These are phyloP conservation scores for Oxyscelio sp. DNA, from an alignment of 2,888 invertebrate genomes.

Conservation along the genomic window DNA sequence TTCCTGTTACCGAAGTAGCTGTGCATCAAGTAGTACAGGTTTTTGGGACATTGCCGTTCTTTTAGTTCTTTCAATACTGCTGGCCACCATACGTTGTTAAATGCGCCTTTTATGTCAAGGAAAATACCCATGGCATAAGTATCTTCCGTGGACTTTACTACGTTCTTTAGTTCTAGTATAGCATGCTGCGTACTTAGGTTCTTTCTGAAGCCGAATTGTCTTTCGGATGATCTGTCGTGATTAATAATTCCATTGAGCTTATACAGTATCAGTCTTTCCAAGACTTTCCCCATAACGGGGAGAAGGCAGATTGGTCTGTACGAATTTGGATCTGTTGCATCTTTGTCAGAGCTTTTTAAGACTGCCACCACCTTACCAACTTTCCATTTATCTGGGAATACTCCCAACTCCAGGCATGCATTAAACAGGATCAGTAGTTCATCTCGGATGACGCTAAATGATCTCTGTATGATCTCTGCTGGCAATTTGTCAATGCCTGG, in stretches of 20 bases:
- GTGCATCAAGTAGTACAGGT: not conserved
- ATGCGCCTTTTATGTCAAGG: too few species aligned
- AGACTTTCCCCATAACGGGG: too few species aligned
- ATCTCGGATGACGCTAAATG: not conserved
- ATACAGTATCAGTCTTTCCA: slow-evolving; percentile 43
- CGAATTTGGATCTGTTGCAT: too few species aligned
- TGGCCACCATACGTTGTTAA: too few species aligned
- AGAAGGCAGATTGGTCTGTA: too few species aligned
- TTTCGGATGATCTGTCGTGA: not conserved
- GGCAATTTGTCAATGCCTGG: slow-evolving; percentile 9
- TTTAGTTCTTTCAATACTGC: slow-evolving; percentile 17
- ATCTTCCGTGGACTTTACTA: not conserved
- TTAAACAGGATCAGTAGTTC: slow-evolving; percentile 9
- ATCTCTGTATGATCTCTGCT: not conserved
- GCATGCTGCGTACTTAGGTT: slow-evolving; percentile 38
- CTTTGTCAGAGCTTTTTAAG: slow-evolving; percentile 33
- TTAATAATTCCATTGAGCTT: too few species aligned
- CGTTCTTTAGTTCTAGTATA: not conserved
- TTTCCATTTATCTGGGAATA: slow-evolving; percentile 54
- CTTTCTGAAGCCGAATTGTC: slow-evolving; percentile 24
- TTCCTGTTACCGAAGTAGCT: slow-evolving; percentile 34
- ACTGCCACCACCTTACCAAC: slow-evolving; percentile 4
- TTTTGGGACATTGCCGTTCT: slow-evolving; percentile 24
- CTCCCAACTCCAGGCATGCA: slow-evolving; percentile 11
- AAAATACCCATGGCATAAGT: slow-evolving; percentile 35